Base-by-base conservation (phyloP, 2,797 vertebrate genomes). In the Manis javanica region DNA sequence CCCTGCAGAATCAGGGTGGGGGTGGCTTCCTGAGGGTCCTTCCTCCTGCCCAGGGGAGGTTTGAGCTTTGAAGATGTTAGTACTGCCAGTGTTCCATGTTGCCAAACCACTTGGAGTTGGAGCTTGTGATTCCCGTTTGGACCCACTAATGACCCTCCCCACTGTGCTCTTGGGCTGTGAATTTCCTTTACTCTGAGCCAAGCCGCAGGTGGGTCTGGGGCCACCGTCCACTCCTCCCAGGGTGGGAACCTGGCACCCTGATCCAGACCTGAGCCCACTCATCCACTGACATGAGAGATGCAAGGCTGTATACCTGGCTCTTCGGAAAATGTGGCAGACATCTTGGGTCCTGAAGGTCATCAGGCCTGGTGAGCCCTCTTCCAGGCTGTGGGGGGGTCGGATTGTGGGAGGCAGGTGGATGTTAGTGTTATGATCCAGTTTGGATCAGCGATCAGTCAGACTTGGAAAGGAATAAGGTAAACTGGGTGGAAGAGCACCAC, bases 111-210 rank as follows among this genome's bases (percentile, higher is more conserved):
- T 21, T 10, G 1, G 39, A 51, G 37, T 75, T 81, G 46, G 86
- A 55, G 42, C 46, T 78, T 1, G 0, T 55, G 78, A 59, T 74
- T 74, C 42, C 51, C 21, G 2, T 37, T 37, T 42, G 63, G 51
- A 78, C 15, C 55, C n/a, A n/a, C 7, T 46, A 51, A 2, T 55
- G 15, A 21, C 39, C 23, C 29, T 21, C n/a, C 71, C n/a, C 37
- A 16, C 1, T 55, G 31, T 29, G 29, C 23, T 7, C 51, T 19
- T 64, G 75, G 26, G 75, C 68, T 87, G 26, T 71, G 55, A 66
- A 5, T 77, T 63, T 57, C 61, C 61, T 87, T 71, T 31, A 75
- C 78, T 84, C 69, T 37, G 8, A 14, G 83, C 55, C 77, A 83
- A 75, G 46, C 37, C 90, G 83, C 39, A 49, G 29, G 23, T 59